Evolutionary conservation across 2,113 vertebrate species (phyloP), one percentile per base, ranked within the genome.

Genomic region (Nothoprocta perdicaria): DNA sequence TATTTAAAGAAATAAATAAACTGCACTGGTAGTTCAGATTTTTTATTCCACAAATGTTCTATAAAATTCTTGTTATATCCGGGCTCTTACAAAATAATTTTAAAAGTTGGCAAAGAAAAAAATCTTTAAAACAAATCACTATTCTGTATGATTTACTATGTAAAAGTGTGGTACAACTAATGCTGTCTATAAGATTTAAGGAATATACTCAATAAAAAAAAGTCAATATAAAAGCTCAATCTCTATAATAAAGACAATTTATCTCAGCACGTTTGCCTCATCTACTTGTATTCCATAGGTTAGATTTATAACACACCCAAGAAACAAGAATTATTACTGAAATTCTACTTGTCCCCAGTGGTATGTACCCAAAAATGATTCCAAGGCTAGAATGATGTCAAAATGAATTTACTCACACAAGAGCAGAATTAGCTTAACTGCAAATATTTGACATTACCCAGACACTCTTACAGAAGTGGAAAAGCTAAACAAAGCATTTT

Each of bases 1-100:
- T 95, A 93, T 95, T 96, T 94, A 95, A 96, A 92, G 79, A 97
- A 96, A 94, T 96, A 97, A 96, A 93, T 92, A 92, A 95, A 91
- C 88, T 89, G 63, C 89, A 89, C n/a, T n/a, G n/a, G 61, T 85
- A 92, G 96, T 95, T 94, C 71, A 67, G n/a, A 89, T 95, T 92
- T 86, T 96, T 92, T 81, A 85, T 92, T 86, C 69, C 89, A 76
- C 92, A 93, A 94, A 68, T 78, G 65, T 82, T 95, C 94, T 95
- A 88, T 97, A 96, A 97, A 95, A 76, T 92, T 95, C 77, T 67
- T 94, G 61, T 57, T 88, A 45, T 33, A 94, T 41, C 74, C 22
- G 10, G 68, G 46, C 33, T 89, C 60, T 80, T 89, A 81, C n/a
- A 88, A 92, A 66, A 50, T 78, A 6, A 79, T 93, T 96, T 92